Percentiles rank a stretch among this genome's conserved stretches.
Evolutionary conservation across 2,113 vertebrate genomes (phyloP).

Genomic region (Xenopus laevis): DNA sequence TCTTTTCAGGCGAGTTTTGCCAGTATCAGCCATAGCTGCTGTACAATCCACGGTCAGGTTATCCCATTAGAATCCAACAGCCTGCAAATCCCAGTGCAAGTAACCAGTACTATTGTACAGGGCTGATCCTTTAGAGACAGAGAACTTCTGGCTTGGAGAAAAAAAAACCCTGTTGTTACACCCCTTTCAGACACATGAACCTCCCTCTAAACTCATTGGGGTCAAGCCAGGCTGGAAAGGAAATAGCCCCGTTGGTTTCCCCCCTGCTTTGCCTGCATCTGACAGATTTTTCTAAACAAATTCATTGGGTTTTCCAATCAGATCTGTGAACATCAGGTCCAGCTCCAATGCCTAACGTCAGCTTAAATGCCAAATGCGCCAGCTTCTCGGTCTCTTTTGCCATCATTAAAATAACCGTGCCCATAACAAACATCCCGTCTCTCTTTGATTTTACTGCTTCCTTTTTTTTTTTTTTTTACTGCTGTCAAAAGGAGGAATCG

Average conservation of each 20-base stretch:
- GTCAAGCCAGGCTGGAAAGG: conserved; percentile 60
- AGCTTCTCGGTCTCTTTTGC: no score
- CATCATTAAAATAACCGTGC: no score
- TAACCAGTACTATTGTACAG: background rate
- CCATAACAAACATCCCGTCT: no score
- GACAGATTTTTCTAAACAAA: conserved; percentile 52
- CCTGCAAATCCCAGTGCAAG: background rate
- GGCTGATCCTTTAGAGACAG: conserved; percentile 11
- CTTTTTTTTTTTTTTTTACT: no score
- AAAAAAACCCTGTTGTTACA: conserved; percentile 54
- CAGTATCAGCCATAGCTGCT: conserved; percentile 54
- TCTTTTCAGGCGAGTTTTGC: conserved; percentile 59
- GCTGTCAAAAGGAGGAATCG: no score
- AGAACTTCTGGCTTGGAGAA: background rate
- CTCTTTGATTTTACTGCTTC: no score
- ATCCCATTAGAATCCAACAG: background rate
- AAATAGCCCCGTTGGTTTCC: conserved; percentile 60
- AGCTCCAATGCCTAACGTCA: conserved; percentile 8
- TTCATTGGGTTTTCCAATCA: conserved; percentile 37
- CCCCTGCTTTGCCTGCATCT: conserved; percentile 42
- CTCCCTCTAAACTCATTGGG: conserved; percentile 52
- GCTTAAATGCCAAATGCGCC: background rate
- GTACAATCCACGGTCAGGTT: conserved; percentile 39
- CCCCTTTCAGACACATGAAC: conserved; percentile 50
- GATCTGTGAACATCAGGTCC: conserved; percentile 46